Evolutionary conservation across 2,797 vertebrate species (phyloP), one percentile per base, ranked within the genome.

Genomic region (Centroberyx gerrardi): DNA sequence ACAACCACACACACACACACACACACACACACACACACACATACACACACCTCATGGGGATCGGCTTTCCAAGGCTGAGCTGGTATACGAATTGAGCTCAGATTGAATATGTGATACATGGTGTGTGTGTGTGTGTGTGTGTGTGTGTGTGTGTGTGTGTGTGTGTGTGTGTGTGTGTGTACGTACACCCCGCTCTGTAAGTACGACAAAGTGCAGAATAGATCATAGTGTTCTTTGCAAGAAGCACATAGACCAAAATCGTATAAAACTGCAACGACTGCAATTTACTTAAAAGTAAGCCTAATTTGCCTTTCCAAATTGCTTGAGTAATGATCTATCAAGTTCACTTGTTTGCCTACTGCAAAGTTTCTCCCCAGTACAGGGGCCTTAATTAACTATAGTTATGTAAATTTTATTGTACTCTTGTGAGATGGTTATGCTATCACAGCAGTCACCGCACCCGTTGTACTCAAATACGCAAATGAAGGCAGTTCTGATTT

Each of bases 41-140:
- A 44, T 22, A 49, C 27, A 28, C 59, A 62, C 18, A 28, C 59
- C 62, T 67, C 77, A 64, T 72, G 69, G 67, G 56, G 72, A 74
- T 76, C 55, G 82, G 72, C 54, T 74, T 52, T 82, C 76, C 38
- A 17, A 55, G 58, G 73, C 74, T 80, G 79, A 79, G 51, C 74
- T 68, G 66, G 48, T 74, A 36, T 29, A 67, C 62, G 73, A 79
- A 60, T 74, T 54, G 72, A 71, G 68, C 72, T 80, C 79, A 86
- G 73, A 83, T 82, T 76, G 77, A 58, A 74, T 68, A 38, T 60
- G 12, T 78, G 76, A 76, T 59, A 62, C 48, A 75, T 83, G 73
- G 62, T 52, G 68, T 76, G 72, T 65, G n/a, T 28, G 22, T 54
- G 22, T 29, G 27, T 54, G 22, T 22, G 22, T 22, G 22, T 22